Conservation (phyloP, 2,888 invertebrate species). For the Macropis europaea region DNA sequence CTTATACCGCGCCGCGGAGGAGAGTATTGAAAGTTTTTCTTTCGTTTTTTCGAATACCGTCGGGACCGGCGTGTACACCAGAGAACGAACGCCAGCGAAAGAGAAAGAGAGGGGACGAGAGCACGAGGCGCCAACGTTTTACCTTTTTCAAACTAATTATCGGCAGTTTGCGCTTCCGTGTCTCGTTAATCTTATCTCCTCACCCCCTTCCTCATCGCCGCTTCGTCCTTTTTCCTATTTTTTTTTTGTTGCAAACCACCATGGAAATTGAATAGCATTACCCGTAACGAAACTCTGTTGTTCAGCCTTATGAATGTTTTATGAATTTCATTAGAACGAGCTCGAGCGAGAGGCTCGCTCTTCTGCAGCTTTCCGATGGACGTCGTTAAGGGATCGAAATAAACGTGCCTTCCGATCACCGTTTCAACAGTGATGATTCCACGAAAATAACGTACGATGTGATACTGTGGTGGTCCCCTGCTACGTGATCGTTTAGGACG, state of each 20-base stretch:
- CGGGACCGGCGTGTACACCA: background rate
- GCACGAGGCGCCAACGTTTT: slow-evolving; percentile 26
- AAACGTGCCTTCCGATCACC: background rate
- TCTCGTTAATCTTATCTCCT: slow-evolving; percentile 40
- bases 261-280: slow-evolving; percentile 42
- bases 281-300: slow-evolving; percentile 37
- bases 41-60: slow-evolving; percentile 4
- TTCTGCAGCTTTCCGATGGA: background rate
- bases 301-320: slow-evolving; percentile 33
- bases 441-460: too few relatives aligned
- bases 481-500: too few relatives aligned
- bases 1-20: slow-evolving; percentile 22
- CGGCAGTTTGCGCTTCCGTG: slow-evolving; percentile 46
- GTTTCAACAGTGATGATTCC: too few relatives aligned
- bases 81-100: background rate
- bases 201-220: background rate
- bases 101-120: background rate
- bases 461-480: too few relatives aligned
- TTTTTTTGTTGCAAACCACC: slow-evolving; percentile 6
- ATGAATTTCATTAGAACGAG: slow-evolving; percentile 25
- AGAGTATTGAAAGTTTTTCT: slow-evolving; percentile 50
- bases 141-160: slow-evolving; percentile 44
- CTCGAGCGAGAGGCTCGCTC: background rate
- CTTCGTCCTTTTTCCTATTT: background rate
- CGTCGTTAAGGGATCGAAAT: background rate